A percentile compares a stretch with the other conserved stretches of the same genome.
These are phyloP conservation scores for Gymnopithys bicolor DNA, from an alignment of 2,797 vertebrate species.

Conservation along the genomic window DNA sequence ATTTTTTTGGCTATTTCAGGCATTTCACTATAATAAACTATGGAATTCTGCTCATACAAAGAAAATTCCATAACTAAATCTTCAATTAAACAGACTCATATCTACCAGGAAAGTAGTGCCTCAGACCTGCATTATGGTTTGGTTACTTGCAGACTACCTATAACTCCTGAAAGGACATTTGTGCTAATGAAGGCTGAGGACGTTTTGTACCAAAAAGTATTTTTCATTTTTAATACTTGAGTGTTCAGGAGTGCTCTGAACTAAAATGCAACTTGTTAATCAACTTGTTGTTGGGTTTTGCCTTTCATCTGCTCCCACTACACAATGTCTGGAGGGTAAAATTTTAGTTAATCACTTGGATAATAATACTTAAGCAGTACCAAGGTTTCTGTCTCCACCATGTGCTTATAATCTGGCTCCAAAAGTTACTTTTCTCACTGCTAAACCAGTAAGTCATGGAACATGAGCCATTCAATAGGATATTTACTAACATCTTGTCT, in stretches of 20 bases:
- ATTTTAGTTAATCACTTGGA: not conserved
- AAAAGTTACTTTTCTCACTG: not conserved
- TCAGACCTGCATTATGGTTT: not conserved
- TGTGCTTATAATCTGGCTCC: not conserved
- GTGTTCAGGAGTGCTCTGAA: not conserved
- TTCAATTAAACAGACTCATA: slow-evolving; percentile 44
- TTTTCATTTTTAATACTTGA: slow-evolving; percentile 1
- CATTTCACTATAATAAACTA: slow-evolving; percentile 60
- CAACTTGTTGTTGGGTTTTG: not conserved
- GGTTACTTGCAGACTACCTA: not conserved
- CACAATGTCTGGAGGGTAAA: not conserved
- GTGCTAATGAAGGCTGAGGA: not conserved
- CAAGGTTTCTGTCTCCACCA: not conserved
- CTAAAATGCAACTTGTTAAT: not conserved
- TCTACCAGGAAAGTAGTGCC: not conserved
- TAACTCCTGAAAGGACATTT: not conserved
- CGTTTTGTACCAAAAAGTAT: not conserved
- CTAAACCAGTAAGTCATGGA: not conserved
- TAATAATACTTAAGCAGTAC: not conserved
- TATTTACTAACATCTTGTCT: not conserved
- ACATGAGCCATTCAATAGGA: not conserved
- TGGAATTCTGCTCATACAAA: slow-evolving; percentile 39
- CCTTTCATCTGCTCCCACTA: not conserved
- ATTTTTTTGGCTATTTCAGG: slow-evolving; percentile 35
- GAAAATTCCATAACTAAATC: slow-evolving; percentile 26